phyloP scores from a whole-genome alignment of 2,113 vertebrate genomes.

The Hippocampus mohnikei region DNA sequence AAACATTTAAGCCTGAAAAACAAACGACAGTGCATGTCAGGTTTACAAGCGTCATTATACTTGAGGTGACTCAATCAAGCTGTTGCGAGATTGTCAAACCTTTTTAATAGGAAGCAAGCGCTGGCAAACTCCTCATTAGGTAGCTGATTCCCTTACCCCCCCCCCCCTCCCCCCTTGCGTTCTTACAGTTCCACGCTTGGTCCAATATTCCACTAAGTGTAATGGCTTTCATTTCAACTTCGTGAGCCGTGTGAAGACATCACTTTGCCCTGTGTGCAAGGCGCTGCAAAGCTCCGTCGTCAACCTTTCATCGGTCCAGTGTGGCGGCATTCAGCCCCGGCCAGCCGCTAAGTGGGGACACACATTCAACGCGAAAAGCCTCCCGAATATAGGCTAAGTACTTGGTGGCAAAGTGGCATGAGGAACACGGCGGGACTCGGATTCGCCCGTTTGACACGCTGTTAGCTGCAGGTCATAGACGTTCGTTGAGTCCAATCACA shows the following conservation, averaged over 20 bases:
- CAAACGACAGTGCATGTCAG: not conserved
- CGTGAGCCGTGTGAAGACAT: conserved; percentile 44
- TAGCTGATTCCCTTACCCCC: not conserved
- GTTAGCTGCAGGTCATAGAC: conserved; percentile 12
- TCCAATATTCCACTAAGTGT: conserved; percentile 41
- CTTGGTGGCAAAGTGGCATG: conserved; percentile 18
- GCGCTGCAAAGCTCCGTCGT: conserved; percentile 52
- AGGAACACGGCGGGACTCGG: conserved; percentile 13
- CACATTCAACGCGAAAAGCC: not conserved
- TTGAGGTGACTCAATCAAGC: not conserved
- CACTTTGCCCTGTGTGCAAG: conserved; percentile 43
- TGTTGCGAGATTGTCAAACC: not conserved
- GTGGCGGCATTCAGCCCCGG: conserved; percentile 59
- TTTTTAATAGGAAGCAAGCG: not conserved
- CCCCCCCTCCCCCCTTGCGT: too few relatives aligned
- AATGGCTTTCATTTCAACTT: conserved; percentile 48
- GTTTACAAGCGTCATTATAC: not conserved
- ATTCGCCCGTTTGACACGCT: conserved; percentile 14
- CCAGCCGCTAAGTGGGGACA: not conserved
- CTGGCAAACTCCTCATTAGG: not conserved
- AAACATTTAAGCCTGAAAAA: not conserved
- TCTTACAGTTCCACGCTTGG: conserved; percentile 39
- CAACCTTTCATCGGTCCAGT: conserved; percentile 48
- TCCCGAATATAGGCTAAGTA: conserved; percentile 43
- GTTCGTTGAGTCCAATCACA: conserved; percentile 18